Base-by-base conservation (phyloP, 2,888 invertebrate species). In the Lasioglossum vierecki region DNA sequence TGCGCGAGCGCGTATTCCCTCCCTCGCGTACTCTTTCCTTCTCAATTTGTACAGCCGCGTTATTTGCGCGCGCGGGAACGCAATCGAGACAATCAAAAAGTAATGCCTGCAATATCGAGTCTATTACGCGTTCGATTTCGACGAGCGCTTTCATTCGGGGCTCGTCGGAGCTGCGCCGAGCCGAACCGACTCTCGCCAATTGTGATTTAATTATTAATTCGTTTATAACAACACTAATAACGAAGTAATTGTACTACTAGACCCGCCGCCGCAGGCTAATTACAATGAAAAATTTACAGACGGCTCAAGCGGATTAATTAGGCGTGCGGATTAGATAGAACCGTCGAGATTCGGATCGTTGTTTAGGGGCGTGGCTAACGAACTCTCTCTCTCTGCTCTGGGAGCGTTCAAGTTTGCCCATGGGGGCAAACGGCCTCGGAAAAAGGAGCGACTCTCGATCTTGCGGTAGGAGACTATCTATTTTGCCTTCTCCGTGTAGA, bases 11-110 rank as follows among this genome's bases (percentile, higher is more conserved):
- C 49, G 41, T n/a, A n/a, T 63, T 41, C 35, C 5, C 70, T 6
- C 70, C 39, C 60, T 46, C 53, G 39, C 71, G 22, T 35, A n/a
- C 76, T 41, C 44, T 66, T 46, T 13, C 11, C 76, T 63, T 72
- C 83, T 82, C 85, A 82, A 85, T 87, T 88, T 89, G 83, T 85
- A 78, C n/a, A 81, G 70, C 82, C n/a, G 35, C 72, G 80, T 83
- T 82, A 82, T 86, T 84, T 86, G 76, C 57, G 63, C 79, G 77
- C 80, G 49, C 77, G 80, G 76, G 46, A 71, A 80, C 79, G 76
- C 80, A 84, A 88, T 87, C 83, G 81, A 79, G 89, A 90, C 89
- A 89, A 89, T 89, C 89, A 89, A 89, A 90, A 89, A 88, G 80
- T 87, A 79, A 84, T 82, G 85, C 72, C 84, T 71, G 80, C 76